Conservation (phyloP, 1,140 invertebrate genomes). For the Bombus consobrinus region DNA sequence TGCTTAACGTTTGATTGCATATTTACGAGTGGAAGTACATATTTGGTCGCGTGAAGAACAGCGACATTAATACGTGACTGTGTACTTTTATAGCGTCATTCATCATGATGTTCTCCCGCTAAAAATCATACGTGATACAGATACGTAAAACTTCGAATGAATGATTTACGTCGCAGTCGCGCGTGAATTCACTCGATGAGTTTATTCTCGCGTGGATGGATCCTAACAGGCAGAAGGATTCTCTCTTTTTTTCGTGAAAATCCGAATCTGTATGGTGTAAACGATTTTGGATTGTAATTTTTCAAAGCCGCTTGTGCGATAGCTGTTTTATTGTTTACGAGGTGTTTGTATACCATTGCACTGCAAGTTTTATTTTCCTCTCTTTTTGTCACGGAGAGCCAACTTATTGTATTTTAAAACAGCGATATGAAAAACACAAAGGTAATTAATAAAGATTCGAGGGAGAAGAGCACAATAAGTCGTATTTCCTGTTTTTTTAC, state of each 20-base stretch:
- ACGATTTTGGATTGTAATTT: slow-evolving; percentile 6
- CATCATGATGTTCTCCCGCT: not conserved
- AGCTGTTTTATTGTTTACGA: not conserved
- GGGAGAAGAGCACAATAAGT: not conserved
- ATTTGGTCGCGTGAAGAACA: not conserved
- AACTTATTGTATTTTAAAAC: no score
- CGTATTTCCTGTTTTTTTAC: not conserved
- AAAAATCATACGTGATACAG: not conserved
- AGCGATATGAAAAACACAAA: no score
- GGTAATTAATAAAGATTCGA: not conserved
- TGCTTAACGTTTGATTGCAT: not conserved
- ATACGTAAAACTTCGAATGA: slow-evolving; percentile 3
- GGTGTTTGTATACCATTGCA: not conserved
- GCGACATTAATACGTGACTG: not conserved
- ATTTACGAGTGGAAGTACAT: not conserved
- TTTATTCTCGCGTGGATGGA: slow-evolving; percentile 19
- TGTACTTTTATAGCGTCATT: slow-evolving; percentile 15
- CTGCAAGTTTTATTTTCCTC: not conserved
- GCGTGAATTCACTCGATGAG: slow-evolving; percentile 19
- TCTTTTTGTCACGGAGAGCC: not conserved
- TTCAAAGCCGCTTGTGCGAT: not conserved
- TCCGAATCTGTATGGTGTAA: not conserved
- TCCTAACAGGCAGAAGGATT: not conserved
- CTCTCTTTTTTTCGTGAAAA: not conserved
- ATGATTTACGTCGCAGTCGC: slow-evolving; percentile 16